Percentiles rank a stretch among this genome's conserved stretches.
phyloP scores from a whole-genome alignment of 1,140 invertebrate genomes.

The Drosophila mojavensis region DNA sequence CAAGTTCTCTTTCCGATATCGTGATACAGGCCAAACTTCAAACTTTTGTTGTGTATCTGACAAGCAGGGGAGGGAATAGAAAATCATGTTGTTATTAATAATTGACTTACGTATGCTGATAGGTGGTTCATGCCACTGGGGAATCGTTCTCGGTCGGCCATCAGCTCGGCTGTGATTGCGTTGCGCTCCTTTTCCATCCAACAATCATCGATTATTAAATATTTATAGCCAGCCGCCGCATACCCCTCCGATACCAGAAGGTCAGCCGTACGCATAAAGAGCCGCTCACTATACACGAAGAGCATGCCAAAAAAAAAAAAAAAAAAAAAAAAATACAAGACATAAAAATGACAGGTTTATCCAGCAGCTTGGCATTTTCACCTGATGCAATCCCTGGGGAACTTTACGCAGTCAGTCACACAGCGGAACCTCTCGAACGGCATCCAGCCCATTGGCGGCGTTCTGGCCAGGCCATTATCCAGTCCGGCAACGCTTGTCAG shows the following conservation, averaged over 20 bases:
- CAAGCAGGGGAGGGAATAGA: not conserved
- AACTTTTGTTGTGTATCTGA: conserved; percentile 94
- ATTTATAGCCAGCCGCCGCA: conserved; percentile 94
- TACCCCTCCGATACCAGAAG: conserved; percentile 95
- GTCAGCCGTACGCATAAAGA: conserved; percentile 96
- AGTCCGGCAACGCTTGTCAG: conserved; percentile 81
- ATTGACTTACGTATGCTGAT: conserved; percentile 93
- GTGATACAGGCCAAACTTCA: conserved; percentile 99
- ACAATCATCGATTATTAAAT: conserved; percentile 98
- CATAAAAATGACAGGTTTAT: conserved; percentile 1
- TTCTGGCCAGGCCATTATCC: conserved; percentile 92
- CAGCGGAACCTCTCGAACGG: conserved; percentile 96
- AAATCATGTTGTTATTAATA: not conserved
- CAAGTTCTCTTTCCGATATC: conserved; percentile 98
- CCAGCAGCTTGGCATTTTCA: conserved; percentile 80
- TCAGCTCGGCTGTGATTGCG: conserved; percentile 87
- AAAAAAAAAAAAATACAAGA: too few species aligned
- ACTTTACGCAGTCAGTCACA: conserved; percentile 95
- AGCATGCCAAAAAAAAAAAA: not conserved
- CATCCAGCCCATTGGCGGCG: conserved; percentile 94
- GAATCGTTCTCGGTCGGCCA: conserved; percentile 93
- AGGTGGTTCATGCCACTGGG: conserved; percentile 95
- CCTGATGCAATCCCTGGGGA: conserved; percentile 97
- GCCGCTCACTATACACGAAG: conserved; percentile 89
- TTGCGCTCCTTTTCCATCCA: conserved; percentile 94